These are phyloP conservation scores for Andrena dorsata DNA, from an alignment of 2,888 invertebrate genomes.

Conservation along the genomic window DNA sequence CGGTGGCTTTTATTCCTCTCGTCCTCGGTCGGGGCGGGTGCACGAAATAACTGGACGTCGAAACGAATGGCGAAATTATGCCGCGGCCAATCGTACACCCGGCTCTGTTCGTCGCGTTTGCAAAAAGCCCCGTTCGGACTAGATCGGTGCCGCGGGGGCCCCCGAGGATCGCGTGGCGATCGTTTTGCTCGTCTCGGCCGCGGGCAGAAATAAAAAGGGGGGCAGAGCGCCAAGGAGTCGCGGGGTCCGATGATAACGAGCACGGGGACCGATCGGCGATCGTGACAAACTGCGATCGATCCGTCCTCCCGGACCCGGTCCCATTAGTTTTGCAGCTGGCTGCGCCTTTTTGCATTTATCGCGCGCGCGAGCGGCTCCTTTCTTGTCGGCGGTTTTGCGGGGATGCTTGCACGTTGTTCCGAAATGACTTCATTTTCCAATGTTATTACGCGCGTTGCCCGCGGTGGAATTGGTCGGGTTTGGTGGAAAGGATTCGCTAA, in stretches of 20 bases:
- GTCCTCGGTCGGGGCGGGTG: constrained; percentile 17
- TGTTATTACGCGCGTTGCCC: constrained; percentile 1
- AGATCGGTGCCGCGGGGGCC: constrained; percentile 36
- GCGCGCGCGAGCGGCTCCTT: constrained; percentile 28
- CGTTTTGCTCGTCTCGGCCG: constrained; percentile 9
- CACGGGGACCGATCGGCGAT: constrained; percentile 45
- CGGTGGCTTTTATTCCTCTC: constrained; percentile 41
- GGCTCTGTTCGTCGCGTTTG: constrained; percentile 16
- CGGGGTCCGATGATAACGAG: constrained; percentile 51
- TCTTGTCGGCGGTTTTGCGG: constrained; percentile 45
- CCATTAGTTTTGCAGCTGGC: constrained; percentile 50
- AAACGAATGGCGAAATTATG: constrained; percentile 69
- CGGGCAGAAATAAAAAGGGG: background rate
- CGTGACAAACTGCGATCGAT: constrained; percentile 62
- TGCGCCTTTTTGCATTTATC: constrained; percentile 52
- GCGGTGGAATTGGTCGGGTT: background rate
- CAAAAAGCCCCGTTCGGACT: constrained; percentile 48
- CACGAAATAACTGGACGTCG: constrained; percentile 58
- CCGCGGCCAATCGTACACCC: constrained; percentile 39
- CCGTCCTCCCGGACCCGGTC: constrained; percentile 35
- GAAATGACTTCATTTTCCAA: constrained; percentile 56
- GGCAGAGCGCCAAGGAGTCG: background rate
- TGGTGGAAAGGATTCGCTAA: background rate
- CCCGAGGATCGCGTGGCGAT: constrained; percentile 1
- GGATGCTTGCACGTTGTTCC: constrained; percentile 34